Evolutionary conservation across 2,888 invertebrate genomes (phyloP).

Genomic region (Lasius platythorax): DNA sequence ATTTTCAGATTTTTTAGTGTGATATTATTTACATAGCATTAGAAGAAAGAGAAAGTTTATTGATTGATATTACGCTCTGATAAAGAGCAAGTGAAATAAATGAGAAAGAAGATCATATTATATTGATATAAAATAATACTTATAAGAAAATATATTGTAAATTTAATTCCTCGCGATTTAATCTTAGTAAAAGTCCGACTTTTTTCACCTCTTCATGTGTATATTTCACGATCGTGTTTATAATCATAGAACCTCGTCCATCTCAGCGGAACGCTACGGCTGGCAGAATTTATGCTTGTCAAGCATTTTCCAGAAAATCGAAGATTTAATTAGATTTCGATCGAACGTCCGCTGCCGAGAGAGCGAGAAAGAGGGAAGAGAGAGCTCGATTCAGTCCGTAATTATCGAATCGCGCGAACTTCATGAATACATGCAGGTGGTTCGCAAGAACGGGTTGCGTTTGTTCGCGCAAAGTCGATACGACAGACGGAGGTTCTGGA

Average conservation of each 20-base stretch:
- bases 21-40: no score
- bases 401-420: constrained; percentile 38
- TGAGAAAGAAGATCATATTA: no score
- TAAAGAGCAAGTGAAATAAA: no score
- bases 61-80: neutral
- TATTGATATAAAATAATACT: neutral
- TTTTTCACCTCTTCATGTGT: neutral
- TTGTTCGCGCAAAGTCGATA: constrained; percentile 28
- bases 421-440: constrained; percentile 52
- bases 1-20: neutral
- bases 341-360: neutral
- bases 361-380: constrained; percentile 39
- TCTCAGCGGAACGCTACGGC: neutral
- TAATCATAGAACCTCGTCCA: neutral
- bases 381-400: constrained; percentile 1
- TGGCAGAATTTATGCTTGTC: constrained; percentile 9
- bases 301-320: neutral
- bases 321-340: constrained; percentile 1
- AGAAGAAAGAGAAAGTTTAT: neutral
- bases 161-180: neutral
- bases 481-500: neutral
- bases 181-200: neutral
- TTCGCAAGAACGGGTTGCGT: constrained; percentile 23
- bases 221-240: neutral
- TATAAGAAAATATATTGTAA: neutral